These are phyloP conservation scores for Marronus borbonicus DNA, from an alignment of 2,888 invertebrate genomes.

Conservation along the genomic window DNA sequence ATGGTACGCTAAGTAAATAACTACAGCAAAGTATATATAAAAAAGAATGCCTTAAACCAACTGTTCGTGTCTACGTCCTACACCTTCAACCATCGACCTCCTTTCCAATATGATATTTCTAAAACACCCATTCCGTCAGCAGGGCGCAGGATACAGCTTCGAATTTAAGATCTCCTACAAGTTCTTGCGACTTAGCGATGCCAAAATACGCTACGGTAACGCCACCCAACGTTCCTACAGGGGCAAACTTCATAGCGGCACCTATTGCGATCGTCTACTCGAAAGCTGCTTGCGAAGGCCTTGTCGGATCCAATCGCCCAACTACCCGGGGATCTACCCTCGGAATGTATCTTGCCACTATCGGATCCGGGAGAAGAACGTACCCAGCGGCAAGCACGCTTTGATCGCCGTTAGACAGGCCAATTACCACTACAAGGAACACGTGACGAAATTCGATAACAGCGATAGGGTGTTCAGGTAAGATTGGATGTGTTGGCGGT, in stretches of 20 bases:
- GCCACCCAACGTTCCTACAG: slow-evolving; percentile 82
- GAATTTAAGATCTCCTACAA: slow-evolving; percentile 90
- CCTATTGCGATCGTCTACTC: slow-evolving; percentile 86
- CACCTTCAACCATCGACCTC: not conserved
- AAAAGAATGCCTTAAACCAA: no score
- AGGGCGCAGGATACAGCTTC: slow-evolving; percentile 86
- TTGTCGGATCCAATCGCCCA: slow-evolving; percentile 86
- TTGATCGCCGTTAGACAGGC: slow-evolving; percentile 84
- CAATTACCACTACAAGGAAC: slow-evolving; percentile 85
- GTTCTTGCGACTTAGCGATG: slow-evolving; percentile 84
- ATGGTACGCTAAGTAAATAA: no score
- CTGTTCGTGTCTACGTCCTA: no score
- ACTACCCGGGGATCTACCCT: slow-evolving; percentile 92
- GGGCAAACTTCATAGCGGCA: slow-evolving; percentile 82
- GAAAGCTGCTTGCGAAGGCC: slow-evolving; percentile 81
- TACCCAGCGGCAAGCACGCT: slow-evolving; percentile 82
- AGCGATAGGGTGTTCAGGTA: slow-evolving; percentile 83
- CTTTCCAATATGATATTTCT: not conserved
- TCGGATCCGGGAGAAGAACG: slow-evolving; percentile 68
- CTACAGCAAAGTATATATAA: no score
- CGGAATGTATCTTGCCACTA: slow-evolving; percentile 81
- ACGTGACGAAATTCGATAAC: slow-evolving; percentile 83
- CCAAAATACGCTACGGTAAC: slow-evolving; percentile 84
- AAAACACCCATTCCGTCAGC: no score
- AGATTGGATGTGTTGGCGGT: slow-evolving; percentile 59